Evolutionary conservation across 2,113 vertebrate genomes (phyloP).

Genomic region (Terrapene triunguis): DNA sequence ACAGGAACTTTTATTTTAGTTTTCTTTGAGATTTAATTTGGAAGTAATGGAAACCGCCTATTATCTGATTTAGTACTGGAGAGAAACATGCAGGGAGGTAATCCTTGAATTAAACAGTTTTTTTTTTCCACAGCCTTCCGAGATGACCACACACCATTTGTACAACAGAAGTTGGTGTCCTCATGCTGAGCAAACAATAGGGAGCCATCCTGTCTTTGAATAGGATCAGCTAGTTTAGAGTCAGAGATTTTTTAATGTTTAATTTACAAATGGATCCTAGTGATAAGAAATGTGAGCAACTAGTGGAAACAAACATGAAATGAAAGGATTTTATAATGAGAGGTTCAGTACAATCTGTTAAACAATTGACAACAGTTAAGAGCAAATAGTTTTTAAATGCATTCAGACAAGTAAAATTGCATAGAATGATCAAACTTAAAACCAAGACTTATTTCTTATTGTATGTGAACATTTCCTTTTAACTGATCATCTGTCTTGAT

Average conservation of each 20-base stretch:
- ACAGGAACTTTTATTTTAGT: slow-evolving; percentile 59
- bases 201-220: slow-evolving; percentile 98
- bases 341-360: slow-evolving; percentile 92
- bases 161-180: slow-evolving; percentile 94
- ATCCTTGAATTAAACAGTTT: slow-evolving; percentile 99
- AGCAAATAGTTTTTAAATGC: slow-evolving; percentile 81
- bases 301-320: slow-evolving; percentile 86
- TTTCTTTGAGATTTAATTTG: slow-evolving; percentile 82
- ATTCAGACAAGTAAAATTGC: slow-evolving; percentile 75
- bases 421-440: slow-evolving; percentile 72
- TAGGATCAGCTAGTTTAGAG: slow-evolving; percentile 91
- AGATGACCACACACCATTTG: slow-evolving; percentile 97
- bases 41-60: slow-evolving; percentile 99
- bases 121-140: slow-evolving; percentile 85
- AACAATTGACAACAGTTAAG: slow-evolving; percentile 91
- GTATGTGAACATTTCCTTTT: slow-evolving; percentile 64
- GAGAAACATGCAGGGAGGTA: slow-evolving; percentile 97
- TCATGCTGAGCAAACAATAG: slow-evolving; percentile 99
- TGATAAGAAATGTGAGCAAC: slow-evolving; percentile 96
- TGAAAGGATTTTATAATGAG: slow-evolving; percentile 94
- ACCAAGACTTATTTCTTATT: slow-evolving; percentile 67
- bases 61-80: slow-evolving; percentile 96
- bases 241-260: slow-evolving; percentile 92
- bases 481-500: slow-evolving; percentile 63
- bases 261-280: slow-evolving; percentile 99